Conservation (phyloP, 2,113 vertebrate species). For the Euleptes europaea region DNA sequence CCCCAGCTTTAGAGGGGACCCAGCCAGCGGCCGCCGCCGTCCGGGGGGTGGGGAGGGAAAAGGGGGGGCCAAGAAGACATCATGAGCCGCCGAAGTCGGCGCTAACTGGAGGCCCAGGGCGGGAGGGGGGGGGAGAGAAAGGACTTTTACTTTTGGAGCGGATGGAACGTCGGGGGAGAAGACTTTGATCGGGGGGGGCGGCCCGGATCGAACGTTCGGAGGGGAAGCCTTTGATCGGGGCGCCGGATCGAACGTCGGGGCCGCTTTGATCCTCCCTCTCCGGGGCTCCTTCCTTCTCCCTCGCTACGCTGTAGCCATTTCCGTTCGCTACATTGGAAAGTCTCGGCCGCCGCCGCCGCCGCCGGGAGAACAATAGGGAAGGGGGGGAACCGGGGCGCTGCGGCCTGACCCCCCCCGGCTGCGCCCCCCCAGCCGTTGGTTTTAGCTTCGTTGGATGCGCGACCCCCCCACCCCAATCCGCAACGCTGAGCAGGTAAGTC, state of each 20-base stretch:
- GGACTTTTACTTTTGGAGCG: neutral
- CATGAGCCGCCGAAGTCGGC: neutral
- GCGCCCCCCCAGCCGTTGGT: neutral
- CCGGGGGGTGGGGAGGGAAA: too few species aligned
- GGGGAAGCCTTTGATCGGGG: neutral
- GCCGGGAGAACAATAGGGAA: conserved; percentile 26
- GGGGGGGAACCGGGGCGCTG: neutral
- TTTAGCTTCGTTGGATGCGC: neutral
- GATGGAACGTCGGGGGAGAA: conserved; percentile 8
- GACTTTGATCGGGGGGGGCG: neutral
- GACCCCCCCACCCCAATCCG: neutral
- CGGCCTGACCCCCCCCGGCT: neutral
- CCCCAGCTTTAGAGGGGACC: neutral
- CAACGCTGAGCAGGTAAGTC: conserved; percentile 15
- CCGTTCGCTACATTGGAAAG: neutral
- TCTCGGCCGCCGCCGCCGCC: neutral
- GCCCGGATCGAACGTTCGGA: neutral
- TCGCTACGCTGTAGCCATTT: conserved; percentile 7
- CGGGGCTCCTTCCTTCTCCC: too few species aligned
- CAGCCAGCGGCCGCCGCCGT: neutral
- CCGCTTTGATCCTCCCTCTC: neutral
- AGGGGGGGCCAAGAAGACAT: neutral
- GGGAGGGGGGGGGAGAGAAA: too few species aligned
- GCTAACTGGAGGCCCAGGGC: neutral
- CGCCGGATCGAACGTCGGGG: neutral